Conservation (phyloP, 2,888 invertebrate species). For the Rhimphoctona megacephalus region DNA sequence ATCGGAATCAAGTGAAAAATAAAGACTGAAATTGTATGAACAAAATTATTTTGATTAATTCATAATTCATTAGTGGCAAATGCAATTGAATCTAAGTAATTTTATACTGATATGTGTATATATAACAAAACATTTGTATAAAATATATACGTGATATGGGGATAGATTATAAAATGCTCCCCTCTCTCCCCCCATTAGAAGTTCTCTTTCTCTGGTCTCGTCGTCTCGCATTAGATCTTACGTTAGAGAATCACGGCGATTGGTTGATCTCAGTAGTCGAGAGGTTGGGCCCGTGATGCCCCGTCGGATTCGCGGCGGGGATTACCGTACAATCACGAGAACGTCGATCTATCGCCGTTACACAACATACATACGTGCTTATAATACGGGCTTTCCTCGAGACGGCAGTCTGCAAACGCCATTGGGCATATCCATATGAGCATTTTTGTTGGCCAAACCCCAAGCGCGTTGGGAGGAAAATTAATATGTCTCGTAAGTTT, state of each 20-base stretch:
- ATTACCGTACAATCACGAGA: conserved; percentile 62
- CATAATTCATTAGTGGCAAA: not conserved
- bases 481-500: not conserved
- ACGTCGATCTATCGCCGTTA: conserved; percentile 58
- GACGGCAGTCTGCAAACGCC: conserved; percentile 7
- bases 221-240: conserved; percentile 79
- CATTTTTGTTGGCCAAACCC: conserved; percentile 12
- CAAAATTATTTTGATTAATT: not conserved
- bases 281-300: conserved; percentile 81
- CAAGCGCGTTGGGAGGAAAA: not conserved
- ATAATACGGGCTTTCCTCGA: conserved; percentile 24
- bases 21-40: not conserved
- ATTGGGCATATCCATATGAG: conserved; percentile 1
- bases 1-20: not conserved
- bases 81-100: not conserved
- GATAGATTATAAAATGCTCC: conserved; percentile 59
- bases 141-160: conserved; percentile 35
- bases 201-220: conserved; percentile 72
- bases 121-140: not conserved
- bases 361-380: conserved; percentile 20
- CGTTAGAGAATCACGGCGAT: conserved; percentile 81
- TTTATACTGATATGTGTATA: not conserved
- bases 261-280: conserved; percentile 80
- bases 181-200: conserved; percentile 42
- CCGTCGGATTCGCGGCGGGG: conserved; percentile 78